phyloP scores from a whole-genome alignment of 2,888 invertebrate genomes.

The Monoplex corrugatus region DNA sequence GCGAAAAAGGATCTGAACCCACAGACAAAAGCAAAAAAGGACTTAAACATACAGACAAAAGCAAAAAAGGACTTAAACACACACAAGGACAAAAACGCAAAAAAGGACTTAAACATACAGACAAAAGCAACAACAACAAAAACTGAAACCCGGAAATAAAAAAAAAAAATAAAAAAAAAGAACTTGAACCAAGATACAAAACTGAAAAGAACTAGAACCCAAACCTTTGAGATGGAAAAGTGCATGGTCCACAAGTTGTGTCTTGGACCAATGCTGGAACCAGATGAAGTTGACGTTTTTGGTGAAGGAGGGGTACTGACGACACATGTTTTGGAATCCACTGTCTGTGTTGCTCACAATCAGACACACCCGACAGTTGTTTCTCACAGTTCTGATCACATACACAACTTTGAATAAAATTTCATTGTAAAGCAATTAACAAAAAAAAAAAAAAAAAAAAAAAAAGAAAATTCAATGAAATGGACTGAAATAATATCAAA shows the following conservation, averaged over 20 bases:
- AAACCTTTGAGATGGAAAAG: conserved; percentile 74
- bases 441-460: too few relatives aligned
- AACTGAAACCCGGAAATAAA: not conserved
- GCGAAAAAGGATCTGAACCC: not conserved
- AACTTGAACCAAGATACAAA: not conserved
- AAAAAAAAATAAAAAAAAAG: not conserved
- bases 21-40: not conserved
- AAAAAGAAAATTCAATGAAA: too few relatives aligned
- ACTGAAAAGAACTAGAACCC: not conserved
- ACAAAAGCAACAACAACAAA: not conserved
- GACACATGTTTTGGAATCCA: conserved; percentile 77
- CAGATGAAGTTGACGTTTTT: conserved; percentile 81
- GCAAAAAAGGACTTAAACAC: not conserved
- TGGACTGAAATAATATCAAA: too few relatives aligned
- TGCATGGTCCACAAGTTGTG: conserved; percentile 79
- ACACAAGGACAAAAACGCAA: not conserved
- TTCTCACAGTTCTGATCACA: conserved; percentile 77
- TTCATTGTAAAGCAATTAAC: too few relatives aligned
- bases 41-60: not conserved
- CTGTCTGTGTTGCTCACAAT: conserved; percentile 74
- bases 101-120: not conserved
- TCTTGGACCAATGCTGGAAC: conserved; percentile 80
- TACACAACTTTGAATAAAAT: too few relatives aligned
- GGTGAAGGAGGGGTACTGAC: conserved; percentile 78
- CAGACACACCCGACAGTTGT: conserved; percentile 80